Conservation (phyloP, 2,113 vertebrate genomes). For the Agelaius phoeniceus region DNA sequence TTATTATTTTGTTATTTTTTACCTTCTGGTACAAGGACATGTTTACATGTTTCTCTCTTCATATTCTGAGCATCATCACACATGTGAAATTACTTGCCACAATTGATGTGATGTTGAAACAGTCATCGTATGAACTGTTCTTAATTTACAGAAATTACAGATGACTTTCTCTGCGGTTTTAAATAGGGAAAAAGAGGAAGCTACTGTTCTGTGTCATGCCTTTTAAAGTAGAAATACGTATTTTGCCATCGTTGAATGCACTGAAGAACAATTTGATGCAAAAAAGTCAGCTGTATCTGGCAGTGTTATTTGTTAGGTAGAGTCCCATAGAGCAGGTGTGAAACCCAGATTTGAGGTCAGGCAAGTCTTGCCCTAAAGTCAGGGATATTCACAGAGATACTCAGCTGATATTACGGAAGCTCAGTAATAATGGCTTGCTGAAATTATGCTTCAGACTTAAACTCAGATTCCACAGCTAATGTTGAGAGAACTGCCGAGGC, state of each 20-base stretch:
- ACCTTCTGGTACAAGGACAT: neutral
- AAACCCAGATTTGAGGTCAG: neutral
- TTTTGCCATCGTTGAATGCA: neutral
- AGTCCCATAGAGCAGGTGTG: neutral
- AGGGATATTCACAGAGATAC: neutral
- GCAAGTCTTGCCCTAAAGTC: neutral
- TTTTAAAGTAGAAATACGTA: neutral
- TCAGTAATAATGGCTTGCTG: neutral
- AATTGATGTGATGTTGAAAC: neutral
- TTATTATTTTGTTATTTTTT: neutral
- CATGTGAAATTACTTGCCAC: neutral
- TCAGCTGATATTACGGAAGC: neutral
- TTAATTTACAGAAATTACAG: neutral
- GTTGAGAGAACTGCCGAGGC: neutral
- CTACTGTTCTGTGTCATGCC: neutral
- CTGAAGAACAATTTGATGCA: neutral
- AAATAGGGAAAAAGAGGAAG: neutral
- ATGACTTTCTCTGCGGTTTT: neutral
- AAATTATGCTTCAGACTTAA: neutral
- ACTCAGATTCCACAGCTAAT: neutral
- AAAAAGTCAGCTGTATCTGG: neutral
- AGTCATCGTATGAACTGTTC: rapidly evolving
- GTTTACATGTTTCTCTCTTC: neutral
- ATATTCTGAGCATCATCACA: neutral
- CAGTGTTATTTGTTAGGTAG: neutral